Percentiles rank a stretch among this genome's conserved stretches.
phyloP scores from a whole-genome alignment of 2,888 invertebrate genomes.

The Volucella bombylans region DNA sequence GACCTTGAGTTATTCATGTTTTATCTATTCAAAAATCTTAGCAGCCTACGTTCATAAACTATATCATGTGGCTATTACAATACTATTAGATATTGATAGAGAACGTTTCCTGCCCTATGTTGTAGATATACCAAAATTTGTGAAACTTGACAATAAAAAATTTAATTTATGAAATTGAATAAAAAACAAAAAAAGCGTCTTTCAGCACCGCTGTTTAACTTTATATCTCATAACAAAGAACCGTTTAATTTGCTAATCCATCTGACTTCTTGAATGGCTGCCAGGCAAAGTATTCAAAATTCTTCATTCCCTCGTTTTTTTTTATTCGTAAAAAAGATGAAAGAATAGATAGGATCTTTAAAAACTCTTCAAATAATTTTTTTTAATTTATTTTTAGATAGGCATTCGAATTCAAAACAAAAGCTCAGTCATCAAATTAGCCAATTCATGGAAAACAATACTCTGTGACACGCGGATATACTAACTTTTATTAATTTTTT shows the following conservation, averaged over 20 bases:
- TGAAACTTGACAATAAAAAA: constrained; percentile 32
- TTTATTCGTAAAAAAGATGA: constrained; percentile 42
- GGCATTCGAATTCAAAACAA: constrained; percentile 1
- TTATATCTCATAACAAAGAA: constrained; percentile 3
- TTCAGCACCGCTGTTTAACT: constrained; percentile 1
- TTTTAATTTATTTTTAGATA: constrained; percentile 29
- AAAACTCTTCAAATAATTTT: not conserved
- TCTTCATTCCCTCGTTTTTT: not conserved
- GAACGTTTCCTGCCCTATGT: no score
- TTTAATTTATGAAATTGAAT: constrained; percentile 41
- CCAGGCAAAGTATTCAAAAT: not conserved
- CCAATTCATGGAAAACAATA: constrained; percentile 29
- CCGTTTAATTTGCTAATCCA: constrained; percentile 41
- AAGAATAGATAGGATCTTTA: constrained; percentile 39
- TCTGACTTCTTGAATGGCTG: constrained; percentile 10
- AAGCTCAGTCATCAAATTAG: constrained; percentile 27
- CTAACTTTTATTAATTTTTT: not conserved
- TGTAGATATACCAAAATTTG: constrained; percentile 2
- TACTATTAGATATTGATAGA: no score
- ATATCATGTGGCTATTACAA: no score
- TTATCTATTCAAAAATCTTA: no score
- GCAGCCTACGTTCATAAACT: no score
- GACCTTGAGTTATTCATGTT: no score
- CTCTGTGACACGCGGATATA: constrained; percentile 1
- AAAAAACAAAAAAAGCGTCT: constrained; percentile 26